Evolutionary conservation across 2,888 invertebrate species (phyloP).

Genomic region (Fragum fragum): DNA sequence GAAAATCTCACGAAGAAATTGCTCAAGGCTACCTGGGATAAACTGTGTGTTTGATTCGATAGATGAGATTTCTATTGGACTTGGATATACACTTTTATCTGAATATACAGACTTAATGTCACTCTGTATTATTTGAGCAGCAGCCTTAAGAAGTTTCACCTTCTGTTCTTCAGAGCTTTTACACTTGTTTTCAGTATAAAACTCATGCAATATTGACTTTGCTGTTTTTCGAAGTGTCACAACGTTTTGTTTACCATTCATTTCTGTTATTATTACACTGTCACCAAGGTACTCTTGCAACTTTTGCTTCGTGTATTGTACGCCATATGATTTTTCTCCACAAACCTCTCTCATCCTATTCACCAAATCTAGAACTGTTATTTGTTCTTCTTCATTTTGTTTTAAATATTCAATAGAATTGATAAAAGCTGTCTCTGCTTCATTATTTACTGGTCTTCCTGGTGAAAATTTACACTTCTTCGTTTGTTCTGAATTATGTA

Average conservation of each 20-base stretch:
- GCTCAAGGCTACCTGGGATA: slow-evolving; percentile 21
- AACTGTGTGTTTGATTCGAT: slow-evolving; percentile 6
- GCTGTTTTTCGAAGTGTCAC: slow-evolving; percentile 62
- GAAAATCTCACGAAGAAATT: slow-evolving; percentile 13
- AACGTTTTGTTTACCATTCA: slow-evolving; percentile 57
- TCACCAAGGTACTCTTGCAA: slow-evolving; percentile 62
- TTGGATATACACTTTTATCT: slow-evolving; percentile 12
- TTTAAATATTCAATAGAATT: slow-evolving; percentile 30
- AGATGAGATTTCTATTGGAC: slow-evolving; percentile 15
- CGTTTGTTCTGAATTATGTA: not conserved
- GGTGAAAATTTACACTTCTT: slow-evolving; percentile 2
- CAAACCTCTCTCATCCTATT: slow-evolving; percentile 50
- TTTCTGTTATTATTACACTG: slow-evolving; percentile 55
- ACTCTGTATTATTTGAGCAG: slow-evolving; percentile 55
- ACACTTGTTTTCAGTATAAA: slow-evolving; percentile 22
- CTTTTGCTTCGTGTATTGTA: slow-evolving; percentile 54
- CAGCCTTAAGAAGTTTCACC: slow-evolving; percentile 31
- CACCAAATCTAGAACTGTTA: slow-evolving; percentile 53
- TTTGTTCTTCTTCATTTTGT: slow-evolving; percentile 61
- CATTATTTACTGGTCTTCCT: slow-evolving; percentile 6
- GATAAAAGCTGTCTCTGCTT: slow-evolving; percentile 9
- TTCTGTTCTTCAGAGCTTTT: slow-evolving; percentile 36
- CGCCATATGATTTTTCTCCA: slow-evolving; percentile 42
- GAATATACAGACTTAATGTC: slow-evolving; percentile 55
- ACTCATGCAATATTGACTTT: slow-evolving; percentile 51